Evolutionary conservation across 2,797 vertebrate species (phyloP).

Genomic region (Molossus alvarezi): DNA sequence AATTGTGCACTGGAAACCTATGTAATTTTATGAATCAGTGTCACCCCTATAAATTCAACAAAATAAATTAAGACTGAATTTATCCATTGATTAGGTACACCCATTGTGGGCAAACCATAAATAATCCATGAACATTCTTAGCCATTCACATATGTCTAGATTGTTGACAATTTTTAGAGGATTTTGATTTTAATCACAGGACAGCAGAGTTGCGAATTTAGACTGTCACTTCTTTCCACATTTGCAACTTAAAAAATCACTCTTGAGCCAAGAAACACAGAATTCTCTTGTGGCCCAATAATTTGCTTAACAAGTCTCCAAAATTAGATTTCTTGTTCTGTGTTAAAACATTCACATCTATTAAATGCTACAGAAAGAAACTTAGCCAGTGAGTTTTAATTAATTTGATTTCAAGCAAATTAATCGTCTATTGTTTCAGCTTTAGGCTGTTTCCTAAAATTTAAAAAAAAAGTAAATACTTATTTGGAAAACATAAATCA

Average conservation of each 20-base stretch:
- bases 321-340: conserved; percentile 74
- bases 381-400: conserved; percentile 79
- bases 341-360: conserved; percentile 67
- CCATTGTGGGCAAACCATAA: not conserved
- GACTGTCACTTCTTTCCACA: not conserved
- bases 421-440: conserved; percentile 86
- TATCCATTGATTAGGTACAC: conserved; percentile 64
- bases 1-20: not conserved
- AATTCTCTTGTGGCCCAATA: conserved; percentile 7
- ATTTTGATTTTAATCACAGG: not conserved
- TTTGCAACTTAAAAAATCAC: conserved; percentile 60
- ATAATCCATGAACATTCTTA: conserved; percentile 42
- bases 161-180: conserved; percentile 36
- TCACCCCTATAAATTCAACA: not conserved
- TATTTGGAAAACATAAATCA: conserved; percentile 83
- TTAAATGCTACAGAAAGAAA: conserved; percentile 75
- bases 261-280: conserved; percentile 68
- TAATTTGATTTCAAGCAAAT: conserved; percentile 82
- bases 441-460: conserved; percentile 72
- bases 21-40: not conserved
- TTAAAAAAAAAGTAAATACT: conserved; percentile 83
- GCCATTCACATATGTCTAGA: not conserved
- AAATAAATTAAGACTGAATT: conserved; percentile 66
- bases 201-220: not conserved
- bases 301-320: conserved; percentile 66